A percentile compares a stretch with the other conserved stretches of the same genome.
These are phyloP conservation scores for Manis pentadactyla DNA, from an alignment of 2,797 vertebrate species.

Conservation along the genomic window DNA sequence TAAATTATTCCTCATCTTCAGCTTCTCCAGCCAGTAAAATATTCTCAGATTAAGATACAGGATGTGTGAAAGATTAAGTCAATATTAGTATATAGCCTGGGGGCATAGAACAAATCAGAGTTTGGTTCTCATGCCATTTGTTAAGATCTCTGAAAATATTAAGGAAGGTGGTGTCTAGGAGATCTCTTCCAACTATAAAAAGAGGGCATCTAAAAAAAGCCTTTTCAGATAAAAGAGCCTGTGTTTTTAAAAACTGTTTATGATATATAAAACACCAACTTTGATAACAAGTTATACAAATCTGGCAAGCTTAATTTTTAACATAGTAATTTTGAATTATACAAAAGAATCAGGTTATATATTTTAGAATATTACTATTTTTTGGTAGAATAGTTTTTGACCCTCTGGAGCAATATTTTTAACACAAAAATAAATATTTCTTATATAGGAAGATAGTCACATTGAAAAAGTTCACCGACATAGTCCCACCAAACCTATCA, in stretches of 20 bases:
- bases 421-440: constrained; percentile 75
- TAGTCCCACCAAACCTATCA: neutral
- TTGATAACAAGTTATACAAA: neutral
- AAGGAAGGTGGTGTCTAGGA: neutral
- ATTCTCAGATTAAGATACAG: constrained; percentile 40
- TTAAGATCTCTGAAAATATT: neutral
- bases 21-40: neutral
- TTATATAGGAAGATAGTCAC: constrained; percentile 68
- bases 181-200: neutral
- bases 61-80: neutral
- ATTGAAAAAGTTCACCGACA: neutral
- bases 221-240: neutral
- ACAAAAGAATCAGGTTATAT: neutral
- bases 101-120: neutral
- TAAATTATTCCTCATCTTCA: constrained; percentile 13
- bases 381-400: constrained; percentile 41
- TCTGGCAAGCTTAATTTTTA: constrained; percentile 17
- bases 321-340: neutral
- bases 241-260: neutral
- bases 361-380: constrained; percentile 57
- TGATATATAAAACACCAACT: neutral
- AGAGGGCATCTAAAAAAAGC: neutral
- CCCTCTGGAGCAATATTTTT: constrained; percentile 61
- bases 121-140: neutral
- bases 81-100: neutral